These are phyloP conservation scores for Accipiter virgatus DNA, from an alignment of 2,113 vertebrate species.

Conservation along the genomic window DNA sequence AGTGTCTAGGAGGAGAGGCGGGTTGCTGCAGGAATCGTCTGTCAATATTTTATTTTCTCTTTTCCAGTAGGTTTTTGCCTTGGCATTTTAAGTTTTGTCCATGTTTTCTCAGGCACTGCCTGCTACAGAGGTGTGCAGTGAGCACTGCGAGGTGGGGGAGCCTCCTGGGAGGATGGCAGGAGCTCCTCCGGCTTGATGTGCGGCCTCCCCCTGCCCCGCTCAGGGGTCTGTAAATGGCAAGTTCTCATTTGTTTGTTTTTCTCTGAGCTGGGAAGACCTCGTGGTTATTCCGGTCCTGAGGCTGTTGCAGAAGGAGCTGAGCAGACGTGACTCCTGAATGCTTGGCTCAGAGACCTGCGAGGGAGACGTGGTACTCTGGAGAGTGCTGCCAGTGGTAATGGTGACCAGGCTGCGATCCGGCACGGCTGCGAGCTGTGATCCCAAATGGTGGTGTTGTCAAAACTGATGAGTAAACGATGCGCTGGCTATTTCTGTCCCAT, in stretches of 20 bases:
- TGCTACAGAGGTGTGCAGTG: neutral
- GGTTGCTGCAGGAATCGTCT: neutral
- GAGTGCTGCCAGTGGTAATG: neutral
- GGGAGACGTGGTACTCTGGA: rapidly evolving
- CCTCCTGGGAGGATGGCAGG: neutral
- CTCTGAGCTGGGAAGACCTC: neutral
- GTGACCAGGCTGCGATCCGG: neutral
- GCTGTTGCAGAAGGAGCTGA: neutral
- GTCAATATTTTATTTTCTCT: neutral
- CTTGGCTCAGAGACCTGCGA: rapidly evolving
- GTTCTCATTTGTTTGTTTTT: neutral
- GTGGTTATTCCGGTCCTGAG: neutral
- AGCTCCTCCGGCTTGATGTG: neutral
- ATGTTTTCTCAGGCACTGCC: neutral
- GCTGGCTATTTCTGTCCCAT: neutral
- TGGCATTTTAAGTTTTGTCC: neutral
- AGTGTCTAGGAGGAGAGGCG: neutral
- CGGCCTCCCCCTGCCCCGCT: neutral
- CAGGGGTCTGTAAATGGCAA: neutral
- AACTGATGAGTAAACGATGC: neutral
- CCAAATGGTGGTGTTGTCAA: neutral
- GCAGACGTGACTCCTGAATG: neutral
- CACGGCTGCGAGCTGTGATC: neutral
- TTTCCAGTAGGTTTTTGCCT: neutral
- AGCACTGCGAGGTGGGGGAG: neutral